Evolutionary conservation across 2,113 vertebrate species (phyloP).

Genomic region (Alethe diademata): DNA sequence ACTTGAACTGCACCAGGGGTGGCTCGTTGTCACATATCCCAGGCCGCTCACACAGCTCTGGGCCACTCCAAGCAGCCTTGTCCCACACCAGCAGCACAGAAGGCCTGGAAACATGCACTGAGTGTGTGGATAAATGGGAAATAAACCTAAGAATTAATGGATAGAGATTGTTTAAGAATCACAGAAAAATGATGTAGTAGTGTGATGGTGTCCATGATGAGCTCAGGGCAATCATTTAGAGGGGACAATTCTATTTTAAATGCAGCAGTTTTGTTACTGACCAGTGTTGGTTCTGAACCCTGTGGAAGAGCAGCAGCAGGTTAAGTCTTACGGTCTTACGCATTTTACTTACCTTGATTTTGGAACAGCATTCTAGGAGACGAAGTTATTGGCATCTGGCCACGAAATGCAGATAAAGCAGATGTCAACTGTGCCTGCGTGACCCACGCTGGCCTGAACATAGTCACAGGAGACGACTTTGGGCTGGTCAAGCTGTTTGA

Average conservation of each 20-base stretch:
- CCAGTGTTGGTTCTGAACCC: not conserved
- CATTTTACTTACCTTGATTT: not conserved
- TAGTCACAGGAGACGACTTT: constrained; percentile 93
- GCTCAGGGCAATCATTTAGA: not conserved
- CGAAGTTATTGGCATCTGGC: constrained; percentile 94
- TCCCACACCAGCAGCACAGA: fast-evolving
- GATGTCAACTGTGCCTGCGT: constrained; percentile 94
- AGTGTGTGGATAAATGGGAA: not conserved
- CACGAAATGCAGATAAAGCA: constrained; percentile 90
- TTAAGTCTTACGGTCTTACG: fast-evolving
- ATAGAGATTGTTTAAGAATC: not conserved
- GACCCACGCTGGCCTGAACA: constrained; percentile 87
- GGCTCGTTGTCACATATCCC: not conserved
- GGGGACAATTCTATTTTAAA: not conserved
- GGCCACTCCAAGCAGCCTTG: not conserved
- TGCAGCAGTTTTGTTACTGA: fast-evolving
- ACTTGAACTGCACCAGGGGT: not conserved
- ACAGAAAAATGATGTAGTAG: fast-evolving
- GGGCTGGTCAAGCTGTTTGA: constrained; percentile 97
- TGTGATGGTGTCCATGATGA: not conserved
- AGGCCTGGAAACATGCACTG: fast-evolving
- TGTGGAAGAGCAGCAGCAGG: not conserved
- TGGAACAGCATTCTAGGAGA: constrained; percentile 87
- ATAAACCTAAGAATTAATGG: not conserved
- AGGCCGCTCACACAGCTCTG: fast-evolving